Conservation (phyloP, 2,113 vertebrate genomes). For the Spermophilus dauricus region DNA sequence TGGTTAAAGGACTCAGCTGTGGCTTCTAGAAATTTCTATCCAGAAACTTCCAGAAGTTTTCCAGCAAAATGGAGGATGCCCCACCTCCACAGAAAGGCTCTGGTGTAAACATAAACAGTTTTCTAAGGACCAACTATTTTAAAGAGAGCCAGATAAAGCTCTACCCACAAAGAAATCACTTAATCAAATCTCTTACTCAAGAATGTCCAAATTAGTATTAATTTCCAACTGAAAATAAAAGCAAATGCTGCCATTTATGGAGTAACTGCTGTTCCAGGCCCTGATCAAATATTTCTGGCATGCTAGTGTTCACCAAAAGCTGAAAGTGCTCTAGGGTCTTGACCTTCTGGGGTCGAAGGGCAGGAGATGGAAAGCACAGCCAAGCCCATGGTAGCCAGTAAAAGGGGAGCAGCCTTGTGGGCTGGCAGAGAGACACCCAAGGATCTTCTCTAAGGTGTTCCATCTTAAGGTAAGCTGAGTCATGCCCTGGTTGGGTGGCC, state of each 20-base stretch:
- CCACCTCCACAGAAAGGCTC: not conserved
- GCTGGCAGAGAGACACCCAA: not conserved
- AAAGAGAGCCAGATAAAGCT: not conserved
- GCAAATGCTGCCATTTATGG: not conserved
- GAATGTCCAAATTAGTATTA: not conserved
- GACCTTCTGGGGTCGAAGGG: not conserved
- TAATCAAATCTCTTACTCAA: not conserved
- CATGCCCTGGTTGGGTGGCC: not conserved
- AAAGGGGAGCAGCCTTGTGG: not conserved
- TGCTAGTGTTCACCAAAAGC: not conserved
- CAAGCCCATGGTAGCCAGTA: not conserved
- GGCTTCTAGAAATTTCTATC: conserved; percentile 50
- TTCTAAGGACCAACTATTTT: not conserved
- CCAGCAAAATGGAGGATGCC: not conserved
- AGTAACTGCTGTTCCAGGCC: not conserved
- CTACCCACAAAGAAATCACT: not conserved
- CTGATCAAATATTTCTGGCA: not conserved
- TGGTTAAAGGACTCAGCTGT: not conserved
- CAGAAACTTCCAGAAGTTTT: not conserved
- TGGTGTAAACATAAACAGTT: not conserved
- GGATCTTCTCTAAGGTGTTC: not conserved
- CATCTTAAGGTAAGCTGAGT: not conserved
- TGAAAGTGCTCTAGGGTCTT: not conserved
- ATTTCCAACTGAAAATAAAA: not conserved
- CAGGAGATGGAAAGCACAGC: not conserved